phyloP scores from a whole-genome alignment of 2,113 vertebrate genomes.

The Rostratula benghalensis region DNA sequence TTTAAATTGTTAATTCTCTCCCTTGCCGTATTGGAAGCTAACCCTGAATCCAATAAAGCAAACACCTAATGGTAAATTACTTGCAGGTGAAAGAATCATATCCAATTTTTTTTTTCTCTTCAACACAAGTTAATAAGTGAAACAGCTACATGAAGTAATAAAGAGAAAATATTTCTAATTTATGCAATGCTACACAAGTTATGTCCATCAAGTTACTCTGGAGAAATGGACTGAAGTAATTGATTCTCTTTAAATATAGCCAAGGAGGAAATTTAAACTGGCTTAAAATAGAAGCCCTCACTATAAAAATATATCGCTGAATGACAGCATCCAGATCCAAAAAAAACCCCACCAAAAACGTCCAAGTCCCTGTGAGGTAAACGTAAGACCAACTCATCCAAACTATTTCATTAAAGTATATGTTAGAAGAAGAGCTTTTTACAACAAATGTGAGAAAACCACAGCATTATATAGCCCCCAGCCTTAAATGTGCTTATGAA shows the following conservation, averaged over 20 bases:
- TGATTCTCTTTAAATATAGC: slow-evolving; percentile 17
- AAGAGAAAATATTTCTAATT: slow-evolving; percentile 29
- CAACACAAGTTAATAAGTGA: neutral
- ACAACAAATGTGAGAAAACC: neutral
- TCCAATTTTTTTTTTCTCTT: neutral
- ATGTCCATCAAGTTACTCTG: neutral
- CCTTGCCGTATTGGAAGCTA: neutral
- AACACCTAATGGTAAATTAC: neutral
- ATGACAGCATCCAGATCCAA: neutral
- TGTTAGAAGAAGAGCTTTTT: neutral
- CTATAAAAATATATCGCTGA: neutral
- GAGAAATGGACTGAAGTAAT: slow-evolving; percentile 24
- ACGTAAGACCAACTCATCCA: neutral
- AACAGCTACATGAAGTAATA: neutral
- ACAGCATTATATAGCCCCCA: neutral
- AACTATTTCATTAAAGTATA: neutral
- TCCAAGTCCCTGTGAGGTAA: neutral
- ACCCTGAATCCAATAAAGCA: neutral
- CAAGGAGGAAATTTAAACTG: slow-evolving; percentile 37
- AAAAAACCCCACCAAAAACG: neutral
- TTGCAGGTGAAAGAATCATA: neutral
- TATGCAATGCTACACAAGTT: neutral
- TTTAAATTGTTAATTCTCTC: neutral
- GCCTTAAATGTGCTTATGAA: fast-evolving
- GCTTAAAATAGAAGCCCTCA: neutral